These are phyloP conservation scores for Andrena dorsata DNA, from an alignment of 2,888 invertebrate species.

Conservation along the genomic window DNA sequence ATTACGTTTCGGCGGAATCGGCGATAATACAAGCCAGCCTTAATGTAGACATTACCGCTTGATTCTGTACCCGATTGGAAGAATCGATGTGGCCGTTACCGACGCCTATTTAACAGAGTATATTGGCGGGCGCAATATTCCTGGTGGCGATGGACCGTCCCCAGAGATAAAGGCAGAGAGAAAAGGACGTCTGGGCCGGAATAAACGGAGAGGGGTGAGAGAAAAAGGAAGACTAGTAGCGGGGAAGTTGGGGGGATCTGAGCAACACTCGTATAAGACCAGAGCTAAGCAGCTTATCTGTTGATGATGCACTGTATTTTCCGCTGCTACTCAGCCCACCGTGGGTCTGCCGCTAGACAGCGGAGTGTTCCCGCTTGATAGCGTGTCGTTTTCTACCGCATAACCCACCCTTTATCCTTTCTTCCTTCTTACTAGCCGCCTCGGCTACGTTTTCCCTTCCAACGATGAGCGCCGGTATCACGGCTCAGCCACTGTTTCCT, in stretches of 20 bases:
- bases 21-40: constrained; percentile 30
- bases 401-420: constrained; percentile 67
- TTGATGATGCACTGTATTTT: constrained; percentile 83
- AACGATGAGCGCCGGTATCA: constrained; percentile 39
- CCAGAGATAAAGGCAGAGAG: constrained; percentile 50
- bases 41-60: constrained; percentile 51
- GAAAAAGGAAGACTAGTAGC: constrained; percentile 1
- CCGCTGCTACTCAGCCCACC: constrained; percentile 70
- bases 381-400: constrained; percentile 77
- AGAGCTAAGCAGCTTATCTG: constrained; percentile 82
- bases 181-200: background rate
- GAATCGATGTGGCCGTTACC: constrained; percentile 1
- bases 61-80: constrained; percentile 24
- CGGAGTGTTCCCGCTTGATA: constrained; percentile 81
- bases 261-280: constrained; percentile 77
- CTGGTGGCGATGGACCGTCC: constrained; percentile 57
- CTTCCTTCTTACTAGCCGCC: constrained; percentile 48
- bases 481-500: constrained; percentile 28
- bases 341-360: constrained; percentile 43
- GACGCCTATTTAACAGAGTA: constrained; percentile 61
- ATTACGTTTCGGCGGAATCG: constrained; percentile 29
- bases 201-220: background rate
- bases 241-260: constrained; percentile 55
- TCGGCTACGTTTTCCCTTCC: constrained; percentile 28
- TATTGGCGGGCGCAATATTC: constrained; percentile 57